Conservation (phyloP, 2,888 invertebrate genomes). For the Lepidocyrtinus sp. region DNA sequence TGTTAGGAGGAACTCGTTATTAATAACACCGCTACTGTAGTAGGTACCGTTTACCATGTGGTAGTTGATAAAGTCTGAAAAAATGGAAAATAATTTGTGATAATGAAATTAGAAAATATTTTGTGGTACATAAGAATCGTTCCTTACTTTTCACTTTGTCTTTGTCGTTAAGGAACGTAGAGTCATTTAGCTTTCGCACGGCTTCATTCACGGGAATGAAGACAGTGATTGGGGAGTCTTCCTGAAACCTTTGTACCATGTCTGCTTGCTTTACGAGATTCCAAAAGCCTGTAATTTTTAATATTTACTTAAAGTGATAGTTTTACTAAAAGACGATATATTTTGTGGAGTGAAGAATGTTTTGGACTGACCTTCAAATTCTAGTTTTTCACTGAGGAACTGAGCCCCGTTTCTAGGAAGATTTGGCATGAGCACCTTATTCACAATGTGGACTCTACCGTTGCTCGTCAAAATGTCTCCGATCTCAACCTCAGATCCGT, state of each 20-base stretch:
- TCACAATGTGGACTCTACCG: constrained; percentile 65
- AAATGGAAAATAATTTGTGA: not conserved
- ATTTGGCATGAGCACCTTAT: constrained; percentile 67
- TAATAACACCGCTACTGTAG: constrained; percentile 71
- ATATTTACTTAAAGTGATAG: not conserved
- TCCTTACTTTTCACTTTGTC: constrained; percentile 63
- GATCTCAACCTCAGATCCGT: constrained; percentile 65
- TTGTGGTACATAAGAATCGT: too few species aligned
- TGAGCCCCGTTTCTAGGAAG: constrained; percentile 63
- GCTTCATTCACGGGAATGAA: constrained; percentile 67
- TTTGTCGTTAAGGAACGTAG: constrained; percentile 41
- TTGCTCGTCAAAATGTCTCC: constrained; percentile 63
- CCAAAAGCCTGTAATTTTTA: constrained; percentile 63
- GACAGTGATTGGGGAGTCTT: constrained; percentile 61
- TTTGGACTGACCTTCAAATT: constrained; percentile 61
- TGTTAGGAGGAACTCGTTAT: constrained; percentile 71
- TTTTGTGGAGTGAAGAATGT: not conserved
- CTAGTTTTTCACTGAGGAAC: constrained; percentile 66
- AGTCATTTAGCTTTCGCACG: constrained; percentile 51
- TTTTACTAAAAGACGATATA: not conserved
- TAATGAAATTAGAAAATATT: too few species aligned
- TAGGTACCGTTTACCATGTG: constrained; percentile 72
- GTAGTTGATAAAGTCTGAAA: constrained; percentile 70
- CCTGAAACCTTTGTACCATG: constrained; percentile 55
- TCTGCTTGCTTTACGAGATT: constrained; percentile 55